Percentiles rank a stretch among this genome's conserved stretches.
Evolutionary conservation across 1,140 invertebrate species (phyloP).

Genomic region (Hycleus phaleratus): DNA sequence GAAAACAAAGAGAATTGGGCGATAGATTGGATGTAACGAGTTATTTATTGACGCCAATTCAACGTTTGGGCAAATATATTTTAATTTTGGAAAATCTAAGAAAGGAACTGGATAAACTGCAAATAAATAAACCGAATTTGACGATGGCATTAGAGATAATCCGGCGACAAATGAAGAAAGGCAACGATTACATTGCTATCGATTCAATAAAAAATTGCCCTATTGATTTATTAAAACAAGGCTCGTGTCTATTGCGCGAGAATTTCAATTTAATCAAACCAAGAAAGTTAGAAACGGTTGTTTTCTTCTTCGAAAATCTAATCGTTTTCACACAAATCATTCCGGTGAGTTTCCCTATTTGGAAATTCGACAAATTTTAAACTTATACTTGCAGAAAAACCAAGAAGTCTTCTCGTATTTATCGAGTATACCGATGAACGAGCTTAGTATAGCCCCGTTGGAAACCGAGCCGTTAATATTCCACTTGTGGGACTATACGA

Average conservation of each 20-base stretch:
- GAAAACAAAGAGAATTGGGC: constrained; percentile 22
- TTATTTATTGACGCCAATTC: constrained; percentile 32
- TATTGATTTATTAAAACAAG: constrained; percentile 24
- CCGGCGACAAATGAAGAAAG: constrained; percentile 20
- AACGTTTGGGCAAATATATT: constrained; percentile 32
- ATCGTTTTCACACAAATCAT: not conserved
- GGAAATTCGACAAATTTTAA: not conserved
- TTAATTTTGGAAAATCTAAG: constrained; percentile 30
- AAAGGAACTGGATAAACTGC: constrained; percentile 24
- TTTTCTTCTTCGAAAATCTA: not conserved
- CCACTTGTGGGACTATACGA: constrained; percentile 29
- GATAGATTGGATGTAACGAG: constrained; percentile 30
- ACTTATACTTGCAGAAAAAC: constrained; percentile 21
- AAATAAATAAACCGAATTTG: no score
- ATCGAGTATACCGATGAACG: constrained; percentile 28
- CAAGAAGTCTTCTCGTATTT: constrained; percentile 24
- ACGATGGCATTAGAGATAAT: constrained; percentile 15
- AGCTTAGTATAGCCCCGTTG: constrained; percentile 27
- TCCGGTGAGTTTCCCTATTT: constrained; percentile 10
- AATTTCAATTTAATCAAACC: constrained; percentile 29
- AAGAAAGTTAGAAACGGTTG: constrained; percentile 2
- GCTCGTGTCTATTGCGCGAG: constrained; percentile 30
- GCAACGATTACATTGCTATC: constrained; percentile 32
- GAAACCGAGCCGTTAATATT: constrained; percentile 24
- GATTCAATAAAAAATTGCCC: constrained; percentile 28